These are phyloP conservation scores for Sylvicapra grimmia DNA, from an alignment of 2,113 vertebrate genomes.

Conservation along the genomic window DNA sequence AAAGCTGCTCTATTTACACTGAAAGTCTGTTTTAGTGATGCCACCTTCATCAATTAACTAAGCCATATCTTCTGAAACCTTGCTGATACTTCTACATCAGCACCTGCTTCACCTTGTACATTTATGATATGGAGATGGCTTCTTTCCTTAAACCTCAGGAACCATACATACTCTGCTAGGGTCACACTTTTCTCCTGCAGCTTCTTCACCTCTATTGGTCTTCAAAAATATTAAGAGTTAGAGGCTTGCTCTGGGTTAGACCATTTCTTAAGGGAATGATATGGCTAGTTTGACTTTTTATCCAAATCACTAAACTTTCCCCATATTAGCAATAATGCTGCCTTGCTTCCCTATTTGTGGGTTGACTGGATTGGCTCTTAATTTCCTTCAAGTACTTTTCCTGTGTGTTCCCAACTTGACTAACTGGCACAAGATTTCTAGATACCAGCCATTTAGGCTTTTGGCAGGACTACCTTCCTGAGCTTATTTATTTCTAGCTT, in stretches of 20 bases:
- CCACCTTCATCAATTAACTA: neutral
- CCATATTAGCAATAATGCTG: neutral
- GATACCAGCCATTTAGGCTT: neutral
- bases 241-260: neutral
- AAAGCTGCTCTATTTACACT: neutral
- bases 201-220: neutral
- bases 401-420: neutral
- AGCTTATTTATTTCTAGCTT: neutral
- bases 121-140: neutral
- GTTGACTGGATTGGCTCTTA: neutral
- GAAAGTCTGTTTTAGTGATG: neutral
- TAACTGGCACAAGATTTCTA: neutral
- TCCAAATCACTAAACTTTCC: neutral
- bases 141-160: neutral
- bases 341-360: neutral
- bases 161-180: fast-evolving
- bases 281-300: neutral
- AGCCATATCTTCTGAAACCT: neutral
- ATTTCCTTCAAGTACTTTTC: neutral
- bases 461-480: neutral
- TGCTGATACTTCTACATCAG: no score
- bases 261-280: neutral
- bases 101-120: neutral
- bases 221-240: neutral
- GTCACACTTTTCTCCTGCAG: neutral